phyloP scores from a whole-genome alignment of 2,888 invertebrate genomes.

The Plagiodera versicolora region DNA sequence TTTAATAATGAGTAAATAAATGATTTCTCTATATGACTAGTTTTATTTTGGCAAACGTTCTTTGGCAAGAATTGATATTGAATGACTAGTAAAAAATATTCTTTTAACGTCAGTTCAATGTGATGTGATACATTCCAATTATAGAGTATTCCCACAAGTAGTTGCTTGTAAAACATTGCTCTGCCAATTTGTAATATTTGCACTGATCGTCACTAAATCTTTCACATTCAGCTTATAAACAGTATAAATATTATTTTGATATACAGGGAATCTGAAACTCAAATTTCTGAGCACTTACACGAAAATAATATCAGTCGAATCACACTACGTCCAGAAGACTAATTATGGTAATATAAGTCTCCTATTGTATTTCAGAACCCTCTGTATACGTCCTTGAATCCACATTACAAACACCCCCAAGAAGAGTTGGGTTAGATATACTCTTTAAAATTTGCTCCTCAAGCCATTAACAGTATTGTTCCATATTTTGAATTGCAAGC shows the following conservation, averaged over 20 bases:
- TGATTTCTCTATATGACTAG: constrained; percentile 31
- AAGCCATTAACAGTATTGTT: no score
- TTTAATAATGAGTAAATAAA: constrained; percentile 25
- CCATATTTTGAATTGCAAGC: no score
- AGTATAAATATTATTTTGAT: background rate
- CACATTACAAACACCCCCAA: no score
- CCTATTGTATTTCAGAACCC: no score
- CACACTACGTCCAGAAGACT: background rate
- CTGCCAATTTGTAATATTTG: no score
- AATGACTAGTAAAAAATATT: constrained; percentile 37
- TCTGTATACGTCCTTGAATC: no score
- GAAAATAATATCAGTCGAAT: background rate
- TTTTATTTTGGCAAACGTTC: constrained; percentile 38
- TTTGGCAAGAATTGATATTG: constrained; percentile 35
- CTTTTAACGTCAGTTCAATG: background rate
- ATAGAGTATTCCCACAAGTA: background rate
- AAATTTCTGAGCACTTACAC: background rate
- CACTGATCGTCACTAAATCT: background rate
- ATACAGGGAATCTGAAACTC: background rate
- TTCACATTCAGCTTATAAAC: background rate
- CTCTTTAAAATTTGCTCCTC: no score
- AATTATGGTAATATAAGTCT: no score
- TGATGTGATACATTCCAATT: constrained; percentile 3
- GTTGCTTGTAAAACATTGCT: no score
- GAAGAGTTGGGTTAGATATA: no score